Percentiles rank a stretch among this genome's conserved stretches.
Conservation (phyloP, 2,113 vertebrate genomes). For the Brachyhypopomus occidentalis region DNA sequence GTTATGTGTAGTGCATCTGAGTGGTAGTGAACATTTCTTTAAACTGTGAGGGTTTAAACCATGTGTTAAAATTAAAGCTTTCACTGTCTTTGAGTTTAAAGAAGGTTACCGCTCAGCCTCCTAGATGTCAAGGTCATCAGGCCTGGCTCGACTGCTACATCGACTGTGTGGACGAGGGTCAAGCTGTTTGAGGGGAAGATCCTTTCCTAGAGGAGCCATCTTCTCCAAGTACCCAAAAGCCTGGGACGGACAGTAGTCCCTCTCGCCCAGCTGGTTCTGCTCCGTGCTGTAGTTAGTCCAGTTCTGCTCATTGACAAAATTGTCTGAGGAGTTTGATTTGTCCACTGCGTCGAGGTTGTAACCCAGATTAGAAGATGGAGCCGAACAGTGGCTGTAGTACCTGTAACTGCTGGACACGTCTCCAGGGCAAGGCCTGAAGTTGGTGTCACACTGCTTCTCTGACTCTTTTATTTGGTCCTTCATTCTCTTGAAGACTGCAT, state of each 20-base stretch:
- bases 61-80: not conserved
- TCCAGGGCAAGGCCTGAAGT: conserved; percentile 72
- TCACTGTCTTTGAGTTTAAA: not conserved
- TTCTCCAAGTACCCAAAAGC: conserved; percentile 81
- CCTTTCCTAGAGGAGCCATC: conserved; percentile 72
- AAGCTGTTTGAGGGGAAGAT: conserved; percentile 79
- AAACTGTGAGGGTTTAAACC: too few species aligned
- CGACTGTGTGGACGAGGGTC: conserved; percentile 83
- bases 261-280: conserved; percentile 85
- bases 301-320: conserved; percentile 88
- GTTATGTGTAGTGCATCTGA: not conserved
- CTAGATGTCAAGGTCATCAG: conserved; percentile 86
- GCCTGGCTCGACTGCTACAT: conserved; percentile 83
- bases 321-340: conserved; percentile 84
- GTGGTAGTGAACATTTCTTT: not conserved
- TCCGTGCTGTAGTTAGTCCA: conserved; percentile 90
- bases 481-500: conserved; percentile 82
- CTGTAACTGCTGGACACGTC: conserved; percentile 78
- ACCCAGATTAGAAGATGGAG: conserved; percentile 80
- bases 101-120: not conserved
- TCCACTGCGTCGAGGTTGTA: conserved; percentile 85
- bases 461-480: conserved; percentile 82
- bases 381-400: conserved; percentile 86
- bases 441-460: conserved; percentile 68
- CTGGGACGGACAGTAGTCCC: conserved; percentile 80